Evolutionary conservation across 1,140 invertebrate genomes (phyloP).

Genomic region (Bombus terrestris): DNA sequence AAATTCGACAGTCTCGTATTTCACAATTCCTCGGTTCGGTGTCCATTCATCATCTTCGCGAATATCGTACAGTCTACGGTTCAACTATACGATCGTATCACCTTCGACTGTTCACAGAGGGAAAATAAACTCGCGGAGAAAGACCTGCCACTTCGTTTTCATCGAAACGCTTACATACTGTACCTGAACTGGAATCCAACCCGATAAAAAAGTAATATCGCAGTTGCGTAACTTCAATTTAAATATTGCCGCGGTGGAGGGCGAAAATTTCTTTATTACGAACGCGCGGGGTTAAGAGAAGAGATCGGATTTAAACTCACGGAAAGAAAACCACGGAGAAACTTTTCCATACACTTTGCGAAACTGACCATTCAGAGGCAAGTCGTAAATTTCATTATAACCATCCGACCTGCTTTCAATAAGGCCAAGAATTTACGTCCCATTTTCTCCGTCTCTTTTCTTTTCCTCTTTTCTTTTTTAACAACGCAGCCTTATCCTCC

Average conservation of each 20-base stretch:
- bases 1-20: too few relatives aligned
- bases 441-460: neutral
- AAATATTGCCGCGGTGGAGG: neutral
- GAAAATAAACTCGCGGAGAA: neutral
- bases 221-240: slow-evolving; percentile 6
- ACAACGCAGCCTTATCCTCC: neutral
- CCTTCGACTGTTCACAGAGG: too few relatives aligned
- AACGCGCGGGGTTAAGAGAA: neutral
- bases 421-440: neutral
- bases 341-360: neutral
- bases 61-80: too few relatives aligned
- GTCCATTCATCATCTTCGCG: too few relatives aligned
- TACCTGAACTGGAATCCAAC: neutral
- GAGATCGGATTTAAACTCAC: slow-evolving; percentile 11
- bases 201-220: slow-evolving; percentile 6
- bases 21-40: too few relatives aligned
- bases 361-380: neutral
- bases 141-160: too few relatives aligned
- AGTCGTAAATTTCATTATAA: slow-evolving; percentile 14
- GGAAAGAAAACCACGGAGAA: neutral
- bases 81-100: too few relatives aligned
- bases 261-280: slow-evolving; percentile 23
- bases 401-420: slow-evolving; percentile 5
- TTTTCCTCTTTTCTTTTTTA: too few relatives aligned
- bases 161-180: neutral